Percentiles rank a stretch among this genome's conserved stretches.
These are phyloP conservation scores for Cryptocheilus praepositus DNA, from an alignment of 2,888 invertebrate genomes.

Conservation along the genomic window DNA sequence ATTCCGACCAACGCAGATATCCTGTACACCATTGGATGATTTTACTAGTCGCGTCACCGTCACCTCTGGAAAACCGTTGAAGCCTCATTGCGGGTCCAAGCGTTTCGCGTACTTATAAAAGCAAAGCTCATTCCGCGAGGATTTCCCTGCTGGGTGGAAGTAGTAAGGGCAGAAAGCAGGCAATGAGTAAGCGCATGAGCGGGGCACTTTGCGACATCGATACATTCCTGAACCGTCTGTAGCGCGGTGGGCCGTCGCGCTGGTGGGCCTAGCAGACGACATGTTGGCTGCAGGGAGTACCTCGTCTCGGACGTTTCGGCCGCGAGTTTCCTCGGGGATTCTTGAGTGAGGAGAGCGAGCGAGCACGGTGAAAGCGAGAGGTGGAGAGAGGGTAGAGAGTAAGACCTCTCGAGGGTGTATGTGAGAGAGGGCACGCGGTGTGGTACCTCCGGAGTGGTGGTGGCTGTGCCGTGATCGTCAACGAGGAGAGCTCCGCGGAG, in stretches of 20 bases:
- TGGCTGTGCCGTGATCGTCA: constrained; percentile 44
- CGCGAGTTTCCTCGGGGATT: constrained; percentile 67
- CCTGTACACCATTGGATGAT: too few relatives aligned
- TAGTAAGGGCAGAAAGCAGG: neutral
- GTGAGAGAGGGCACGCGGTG: constrained; percentile 49
- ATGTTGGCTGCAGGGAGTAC: constrained; percentile 75
- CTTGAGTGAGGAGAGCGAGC: constrained; percentile 61
- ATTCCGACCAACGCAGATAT: too few relatives aligned
- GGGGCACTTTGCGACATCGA: constrained; percentile 1
- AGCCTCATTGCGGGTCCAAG: too few relatives aligned
- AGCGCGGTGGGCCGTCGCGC: constrained; percentile 57
- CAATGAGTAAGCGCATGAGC: neutral
- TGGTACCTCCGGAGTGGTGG: constrained; percentile 42
- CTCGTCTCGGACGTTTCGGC: constrained; percentile 69
- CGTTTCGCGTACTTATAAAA: too few relatives aligned
- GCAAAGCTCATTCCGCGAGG: too few relatives aligned
- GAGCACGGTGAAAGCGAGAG: constrained; percentile 38
- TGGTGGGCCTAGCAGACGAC: constrained; percentile 74
- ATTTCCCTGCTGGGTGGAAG: too few relatives aligned
- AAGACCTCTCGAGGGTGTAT: constrained; percentile 40
- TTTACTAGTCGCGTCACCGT: too few relatives aligned
- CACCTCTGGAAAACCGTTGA: too few relatives aligned
- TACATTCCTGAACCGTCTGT: constrained; percentile 41
- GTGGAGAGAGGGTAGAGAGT: constrained; percentile 31
- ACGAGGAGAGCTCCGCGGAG: constrained; percentile 36